phyloP scores from a whole-genome alignment of 2,113 vertebrate species.

The Poeciliopsis occidentalis region DNA sequence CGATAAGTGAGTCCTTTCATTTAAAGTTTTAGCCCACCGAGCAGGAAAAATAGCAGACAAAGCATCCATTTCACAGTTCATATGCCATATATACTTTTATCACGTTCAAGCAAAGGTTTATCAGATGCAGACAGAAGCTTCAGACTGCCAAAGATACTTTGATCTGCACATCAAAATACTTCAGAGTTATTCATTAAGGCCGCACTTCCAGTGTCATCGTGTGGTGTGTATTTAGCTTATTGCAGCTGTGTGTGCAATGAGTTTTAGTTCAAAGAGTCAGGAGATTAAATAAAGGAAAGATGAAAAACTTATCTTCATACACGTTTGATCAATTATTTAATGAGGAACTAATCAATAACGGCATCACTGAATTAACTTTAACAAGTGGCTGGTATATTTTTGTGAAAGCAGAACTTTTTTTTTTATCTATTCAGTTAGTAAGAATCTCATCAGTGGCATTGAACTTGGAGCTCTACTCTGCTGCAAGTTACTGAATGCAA shows the following conservation, averaged over 20 bases:
- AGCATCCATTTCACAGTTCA: constrained; percentile 66
- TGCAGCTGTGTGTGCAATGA: constrained; percentile 4
- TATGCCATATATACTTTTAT: constrained; percentile 52
- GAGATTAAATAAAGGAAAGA: not conserved
- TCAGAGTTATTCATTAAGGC: constrained; percentile 8
- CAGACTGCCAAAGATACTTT: constrained; percentile 34
- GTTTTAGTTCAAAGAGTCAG: constrained; percentile 12
- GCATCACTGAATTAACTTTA: constrained; percentile 14
- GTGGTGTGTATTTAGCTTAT: constrained; percentile 17
- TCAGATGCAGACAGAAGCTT: constrained; percentile 38
- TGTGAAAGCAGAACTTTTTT: not conserved
- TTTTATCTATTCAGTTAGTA: not conserved
- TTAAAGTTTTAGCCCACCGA: constrained; percentile 49
- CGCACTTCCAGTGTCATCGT: not conserved
- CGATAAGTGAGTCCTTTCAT: constrained; percentile 56
- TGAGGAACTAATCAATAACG: constrained; percentile 14
- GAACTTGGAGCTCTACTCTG: constrained; percentile 27
- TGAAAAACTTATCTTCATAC: constrained; percentile 9
- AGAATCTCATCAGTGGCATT: not conserved
- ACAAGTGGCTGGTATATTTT: constrained; percentile 1
- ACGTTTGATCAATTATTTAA: constrained; percentile 19
- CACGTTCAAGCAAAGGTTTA: constrained; percentile 34
- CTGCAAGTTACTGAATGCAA: constrained; percentile 19
- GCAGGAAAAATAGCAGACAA: constrained; percentile 52
- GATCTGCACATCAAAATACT: constrained; percentile 43